phyloP scores from a whole-genome alignment of 1,140 invertebrate genomes.

The Stratiolaelaps scimitus region DNA sequence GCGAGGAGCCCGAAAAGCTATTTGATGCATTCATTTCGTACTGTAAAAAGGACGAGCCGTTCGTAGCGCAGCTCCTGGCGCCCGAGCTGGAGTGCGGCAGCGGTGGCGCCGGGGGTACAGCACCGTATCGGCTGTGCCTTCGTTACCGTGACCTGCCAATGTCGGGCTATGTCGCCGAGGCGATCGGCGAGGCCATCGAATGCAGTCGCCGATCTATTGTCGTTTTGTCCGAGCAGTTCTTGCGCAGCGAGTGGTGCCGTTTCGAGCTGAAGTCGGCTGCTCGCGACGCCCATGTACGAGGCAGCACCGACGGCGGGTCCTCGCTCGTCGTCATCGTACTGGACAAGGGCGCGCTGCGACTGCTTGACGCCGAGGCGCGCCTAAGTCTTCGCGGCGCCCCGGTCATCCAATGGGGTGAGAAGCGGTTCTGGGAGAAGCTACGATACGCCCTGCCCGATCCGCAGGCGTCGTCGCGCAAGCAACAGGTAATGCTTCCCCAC shows the following conservation, averaged over 20 bases:
- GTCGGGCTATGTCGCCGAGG: conserved; percentile 38
- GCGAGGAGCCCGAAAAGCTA: conserved; percentile 61
- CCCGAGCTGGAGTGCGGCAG: conserved; percentile 67
- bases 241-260: conserved; percentile 82
- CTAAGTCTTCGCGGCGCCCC: conserved; percentile 18
- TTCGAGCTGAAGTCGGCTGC: conserved; percentile 83
- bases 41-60: conserved; percentile 78
- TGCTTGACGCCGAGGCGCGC: conserved; percentile 15
- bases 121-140: conserved; percentile 45
- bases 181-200: conserved; percentile 73
- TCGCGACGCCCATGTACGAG: conserved; percentile 58
- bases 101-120: conserved; percentile 43
- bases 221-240: conserved; percentile 77
- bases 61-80: conserved; percentile 66
- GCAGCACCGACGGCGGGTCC: conserved; percentile 16
- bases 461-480: conserved; percentile 23
- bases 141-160: conserved; percentile 42
- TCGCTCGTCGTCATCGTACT: conserved; percentile 33
- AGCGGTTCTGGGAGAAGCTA: conserved; percentile 84
- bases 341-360: conserved; percentile 29
- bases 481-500: conserved; percentile 13
- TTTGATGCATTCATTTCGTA: conserved; percentile 88
- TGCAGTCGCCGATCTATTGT: conserved; percentile 75
- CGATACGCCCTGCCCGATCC: conserved; percentile 65
- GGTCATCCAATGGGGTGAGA: conserved; percentile 73